phyloP scores from a whole-genome alignment of 2,888 invertebrate species.

The Drosophila ezoana region DNA sequence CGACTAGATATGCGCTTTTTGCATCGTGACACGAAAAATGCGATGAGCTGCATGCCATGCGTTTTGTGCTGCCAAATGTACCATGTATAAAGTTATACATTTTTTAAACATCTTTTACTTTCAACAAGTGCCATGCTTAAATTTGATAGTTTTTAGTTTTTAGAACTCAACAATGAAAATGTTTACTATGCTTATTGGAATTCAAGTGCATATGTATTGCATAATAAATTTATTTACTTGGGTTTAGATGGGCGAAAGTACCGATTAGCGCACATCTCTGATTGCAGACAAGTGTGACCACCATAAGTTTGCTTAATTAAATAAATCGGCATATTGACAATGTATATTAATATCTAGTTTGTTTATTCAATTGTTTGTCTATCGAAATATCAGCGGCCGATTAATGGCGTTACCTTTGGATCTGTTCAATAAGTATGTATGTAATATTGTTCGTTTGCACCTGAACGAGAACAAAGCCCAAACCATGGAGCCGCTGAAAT shows the following conservation, averaged over 20 bases:
- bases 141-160: too few relatives aligned
- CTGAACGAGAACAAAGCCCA: conserved; percentile 4
- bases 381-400: conserved; percentile 1
- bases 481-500: conserved; percentile 44
- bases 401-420: not conserved
- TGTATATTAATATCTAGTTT: not conserved
- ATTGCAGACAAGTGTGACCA: conserved; percentile 1
- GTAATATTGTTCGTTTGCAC: conserved; percentile 5
- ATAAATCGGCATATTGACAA: not conserved
- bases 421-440: not conserved
- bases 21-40: not conserved
- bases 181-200: too few relatives aligned
- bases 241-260: too few relatives aligned
- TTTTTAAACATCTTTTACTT: too few relatives aligned
- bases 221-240: not conserved
- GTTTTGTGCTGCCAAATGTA: not conserved
- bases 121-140: too few relatives aligned
- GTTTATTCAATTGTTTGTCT: not conserved
- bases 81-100: not conserved
- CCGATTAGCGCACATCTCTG: not conserved
- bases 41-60: not conserved
- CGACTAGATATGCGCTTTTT: not conserved
- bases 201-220: too few relatives aligned
- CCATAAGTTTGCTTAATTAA: not conserved
- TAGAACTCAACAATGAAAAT: too few relatives aligned